Evolutionary conservation across 2,888 invertebrate genomes (phyloP).

Genomic region (Geophilus truncorum): DNA sequence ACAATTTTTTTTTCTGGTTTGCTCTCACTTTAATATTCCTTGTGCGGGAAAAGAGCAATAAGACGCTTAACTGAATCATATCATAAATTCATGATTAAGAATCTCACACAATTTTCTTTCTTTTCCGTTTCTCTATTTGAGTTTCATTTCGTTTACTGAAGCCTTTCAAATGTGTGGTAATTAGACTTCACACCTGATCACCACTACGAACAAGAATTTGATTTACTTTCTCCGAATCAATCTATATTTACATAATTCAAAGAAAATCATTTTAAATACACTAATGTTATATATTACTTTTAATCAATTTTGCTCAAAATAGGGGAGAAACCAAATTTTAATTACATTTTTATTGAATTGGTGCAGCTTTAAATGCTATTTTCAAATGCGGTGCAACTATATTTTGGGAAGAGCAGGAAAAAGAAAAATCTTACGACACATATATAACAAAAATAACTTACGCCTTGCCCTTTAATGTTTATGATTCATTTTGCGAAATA

Average conservation of each 20-base stretch:
- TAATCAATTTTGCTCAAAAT: too few species aligned
- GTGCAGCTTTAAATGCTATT: not conserved
- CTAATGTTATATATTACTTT: too few species aligned
- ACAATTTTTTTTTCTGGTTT: not conserved
- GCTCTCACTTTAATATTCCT: not conserved
- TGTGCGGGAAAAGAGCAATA: conserved; percentile 9
- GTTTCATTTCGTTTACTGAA: conserved; percentile 1
- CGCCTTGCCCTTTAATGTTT: not conserved
- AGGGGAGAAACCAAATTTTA: not conserved
- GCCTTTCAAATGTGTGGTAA: not conserved
- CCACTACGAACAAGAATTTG: not conserved
- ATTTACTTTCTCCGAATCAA: not conserved
- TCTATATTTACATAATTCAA: not conserved
- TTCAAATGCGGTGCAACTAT: not conserved
- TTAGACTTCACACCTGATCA: conserved; percentile 12
- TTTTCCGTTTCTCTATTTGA: conserved; percentile 1
- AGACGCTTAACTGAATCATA: conserved; percentile 14
- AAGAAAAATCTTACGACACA: not conserved
- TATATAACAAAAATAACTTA: not conserved
- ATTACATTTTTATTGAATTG: not conserved
- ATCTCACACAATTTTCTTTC: conserved; percentile 15
- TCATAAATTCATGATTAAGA: conserved; percentile 20
- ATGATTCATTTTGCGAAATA: not conserved
- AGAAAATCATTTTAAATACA: not conserved
- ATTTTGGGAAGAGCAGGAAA: not conserved